A percentile compares a stretch with the other conserved stretches of the same genome.
These are phyloP conservation scores for Carapus acus DNA, from an alignment of 2,797 vertebrate species.

Conservation along the genomic window DNA sequence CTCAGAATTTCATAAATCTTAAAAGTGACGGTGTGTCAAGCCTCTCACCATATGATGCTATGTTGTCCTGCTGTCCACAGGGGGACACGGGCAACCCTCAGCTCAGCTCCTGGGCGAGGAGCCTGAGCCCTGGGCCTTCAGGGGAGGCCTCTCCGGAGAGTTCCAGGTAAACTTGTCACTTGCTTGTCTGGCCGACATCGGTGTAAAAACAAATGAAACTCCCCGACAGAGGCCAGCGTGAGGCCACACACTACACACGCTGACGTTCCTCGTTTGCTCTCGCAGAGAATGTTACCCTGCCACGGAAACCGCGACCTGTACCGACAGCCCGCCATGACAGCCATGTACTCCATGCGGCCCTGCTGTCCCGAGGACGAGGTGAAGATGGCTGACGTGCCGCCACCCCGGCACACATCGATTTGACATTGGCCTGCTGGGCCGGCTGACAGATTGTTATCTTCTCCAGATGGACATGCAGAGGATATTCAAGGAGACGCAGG, in stretches of 20 bases:
- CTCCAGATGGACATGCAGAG: slow-evolving; percentile 81
- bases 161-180: slow-evolving; percentile 81
- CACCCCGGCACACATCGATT: too few relatives aligned
- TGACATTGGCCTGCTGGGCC: background rate
- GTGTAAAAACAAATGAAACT: too few relatives aligned
- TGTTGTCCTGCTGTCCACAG: slow-evolving; percentile 79
- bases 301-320: slow-evolving; percentile 96
- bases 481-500: slow-evolving; percentile 87
- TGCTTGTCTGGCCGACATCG: too few relatives aligned
- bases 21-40: too few relatives aligned
- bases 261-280: background rate
- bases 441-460: slow-evolving; percentile 32
- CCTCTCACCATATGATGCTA: background rate
- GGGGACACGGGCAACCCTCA: slow-evolving; percentile 83
- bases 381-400: slow-evolving; percentile 23
- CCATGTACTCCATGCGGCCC: slow-evolving; percentile 86
- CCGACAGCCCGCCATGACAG: slow-evolving; percentile 82
- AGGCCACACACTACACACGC: too few relatives aligned
- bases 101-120: slow-evolving; percentile 87
- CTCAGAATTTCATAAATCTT: too few relatives aligned
- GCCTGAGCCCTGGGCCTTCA: slow-evolving; percentile 97
- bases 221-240: too few relatives aligned
- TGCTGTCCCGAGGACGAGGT: slow-evolving; percentile 92
- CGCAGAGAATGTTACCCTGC: slow-evolving; percentile 93
- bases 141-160: slow-evolving; percentile 98